Base-by-base conservation (phyloP, 2,888 invertebrate species). In the Tetropium fuscum region DNA sequence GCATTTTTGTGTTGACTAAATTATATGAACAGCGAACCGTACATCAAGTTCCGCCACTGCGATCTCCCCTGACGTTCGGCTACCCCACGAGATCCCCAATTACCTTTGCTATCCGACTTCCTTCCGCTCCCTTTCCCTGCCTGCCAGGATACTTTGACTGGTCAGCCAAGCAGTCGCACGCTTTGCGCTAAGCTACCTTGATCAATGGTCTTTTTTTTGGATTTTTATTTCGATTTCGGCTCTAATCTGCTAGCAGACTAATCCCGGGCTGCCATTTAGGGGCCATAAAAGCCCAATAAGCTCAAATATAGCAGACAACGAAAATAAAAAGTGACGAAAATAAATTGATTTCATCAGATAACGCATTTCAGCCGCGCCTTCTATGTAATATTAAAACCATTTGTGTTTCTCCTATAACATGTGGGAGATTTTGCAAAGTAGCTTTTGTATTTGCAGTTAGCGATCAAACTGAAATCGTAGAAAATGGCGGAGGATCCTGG, bases 41-140 rank as follows among this genome's bases (percentile, higher is more conserved):
- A n/a, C n/a, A n/a, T 27, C 25, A n/a, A 15, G 44, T n/a, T 13
- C 51, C 64, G 64, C 58, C 54, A 49, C 58, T 64, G 64, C 41
- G 47, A 58, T 59, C 62, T 62, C 63, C 58, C 57, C 58, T 58
- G 60, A 62, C 54, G 58, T 51, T 41, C 60, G 22, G 56, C 40
- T 60, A 16, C 66, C 68, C 62, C 66, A 53, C 49, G 60, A 66
- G 69, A 69, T 69, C 69, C 70, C 69, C 72, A 72, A 72, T 72
- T 72, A 72, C 72, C 72, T 72, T 66, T 70, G 66, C 68, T 69
- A 69, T 70, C 67, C 69, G 69, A 59, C 66, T 69, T 69, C 67
- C 64, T 68, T 65, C 65, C 66, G 63, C 61, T 60, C 54, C 60
- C 64, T 58, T 58, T 51, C 60, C 45, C 62, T 47, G 18, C 58